Evolutionary conservation across 2,888 invertebrate genomes (phyloP).

Genomic region (Euphydryas editha): DNA sequence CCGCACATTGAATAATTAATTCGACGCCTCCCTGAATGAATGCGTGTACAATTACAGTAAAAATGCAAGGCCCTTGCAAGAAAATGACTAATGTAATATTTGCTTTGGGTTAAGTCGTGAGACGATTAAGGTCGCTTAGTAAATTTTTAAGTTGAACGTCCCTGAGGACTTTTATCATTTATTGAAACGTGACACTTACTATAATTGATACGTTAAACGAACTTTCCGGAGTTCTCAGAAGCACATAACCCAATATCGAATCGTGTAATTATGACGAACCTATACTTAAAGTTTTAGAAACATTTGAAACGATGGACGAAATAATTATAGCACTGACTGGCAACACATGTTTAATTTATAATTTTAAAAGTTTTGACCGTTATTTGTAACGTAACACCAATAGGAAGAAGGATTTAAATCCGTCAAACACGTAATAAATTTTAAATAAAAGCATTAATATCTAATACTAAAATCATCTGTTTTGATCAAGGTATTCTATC

Average conservation of each 20-base stretch:
- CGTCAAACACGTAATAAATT: too few species aligned
- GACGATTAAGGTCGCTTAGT: constrained; percentile 65
- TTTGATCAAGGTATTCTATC: too few species aligned
- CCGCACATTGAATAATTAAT: constrained; percentile 73
- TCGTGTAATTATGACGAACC: constrained; percentile 26
- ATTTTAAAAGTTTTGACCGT: not conserved
- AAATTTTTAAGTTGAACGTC: constrained; percentile 61
- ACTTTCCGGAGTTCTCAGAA: constrained; percentile 54
- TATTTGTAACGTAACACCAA: not conserved
- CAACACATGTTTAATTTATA: not conserved
- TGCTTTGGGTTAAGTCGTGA: constrained; percentile 53
- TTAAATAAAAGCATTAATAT: not conserved
- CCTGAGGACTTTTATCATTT: constrained; percentile 58
- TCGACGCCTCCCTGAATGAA: constrained; percentile 65
- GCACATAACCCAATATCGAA: constrained; percentile 31
- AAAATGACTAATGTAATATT: constrained; percentile 63
- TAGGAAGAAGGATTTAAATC: too few species aligned
- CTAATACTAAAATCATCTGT: too few species aligned
- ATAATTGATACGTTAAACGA: constrained; percentile 65
- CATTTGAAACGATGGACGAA: not conserved
- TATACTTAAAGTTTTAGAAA: constrained; percentile 20
- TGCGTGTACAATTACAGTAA: constrained; percentile 58
- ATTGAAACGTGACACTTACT: constrained; percentile 61
- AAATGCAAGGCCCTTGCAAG: constrained; percentile 67
- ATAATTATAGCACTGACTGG: not conserved